A percentile compares a stretch with the other conserved stretches of the same genome.
Evolutionary conservation across 2,797 vertebrate genomes (phyloP).

Genomic region (Catamblyrhynchus diadema): DNA sequence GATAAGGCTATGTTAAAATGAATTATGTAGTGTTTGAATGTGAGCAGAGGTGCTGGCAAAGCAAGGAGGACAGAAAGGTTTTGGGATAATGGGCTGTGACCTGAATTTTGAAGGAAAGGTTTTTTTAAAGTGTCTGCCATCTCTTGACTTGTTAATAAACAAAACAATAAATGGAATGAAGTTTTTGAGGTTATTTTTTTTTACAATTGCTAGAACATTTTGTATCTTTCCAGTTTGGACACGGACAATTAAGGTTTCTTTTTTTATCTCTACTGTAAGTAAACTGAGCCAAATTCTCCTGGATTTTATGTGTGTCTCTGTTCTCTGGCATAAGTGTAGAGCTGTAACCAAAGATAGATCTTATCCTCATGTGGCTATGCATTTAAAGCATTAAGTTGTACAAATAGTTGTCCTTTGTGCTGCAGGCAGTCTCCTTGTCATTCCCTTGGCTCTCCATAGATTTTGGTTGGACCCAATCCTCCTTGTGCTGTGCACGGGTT

Average conservation of each 20-base stretch:
- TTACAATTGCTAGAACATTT: background rate
- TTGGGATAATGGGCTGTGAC: slow-evolving; percentile 3
- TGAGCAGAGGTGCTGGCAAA: slow-evolving; percentile 18
- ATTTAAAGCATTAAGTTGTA: background rate
- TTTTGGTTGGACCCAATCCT: background rate
- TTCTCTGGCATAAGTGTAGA: background rate
- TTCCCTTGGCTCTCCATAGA: background rate
- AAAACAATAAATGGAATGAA: background rate
- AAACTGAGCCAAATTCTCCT: background rate
- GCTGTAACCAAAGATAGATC: background rate
- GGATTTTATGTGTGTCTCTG: background rate
- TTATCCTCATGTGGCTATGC: background rate
- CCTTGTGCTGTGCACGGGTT: background rate
- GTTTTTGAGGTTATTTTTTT: background rate
- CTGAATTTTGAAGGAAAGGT: background rate
- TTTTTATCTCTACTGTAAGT: slow-evolving; percentile 5
- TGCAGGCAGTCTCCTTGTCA: background rate
- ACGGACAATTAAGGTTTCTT: background rate
- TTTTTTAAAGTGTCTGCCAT: background rate
- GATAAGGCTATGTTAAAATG: slow-evolving; percentile 7
- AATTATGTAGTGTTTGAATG: slow-evolving; percentile 31
- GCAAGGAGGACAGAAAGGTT: background rate
- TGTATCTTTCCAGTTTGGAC: background rate
- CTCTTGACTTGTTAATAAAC: background rate
- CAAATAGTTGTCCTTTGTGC: background rate